A percentile compares a stretch with the other conserved stretches of the same genome.
Evolutionary conservation across 2,113 vertebrate genomes (phyloP).

Genomic region (Callocephalon fimbriatum): DNA sequence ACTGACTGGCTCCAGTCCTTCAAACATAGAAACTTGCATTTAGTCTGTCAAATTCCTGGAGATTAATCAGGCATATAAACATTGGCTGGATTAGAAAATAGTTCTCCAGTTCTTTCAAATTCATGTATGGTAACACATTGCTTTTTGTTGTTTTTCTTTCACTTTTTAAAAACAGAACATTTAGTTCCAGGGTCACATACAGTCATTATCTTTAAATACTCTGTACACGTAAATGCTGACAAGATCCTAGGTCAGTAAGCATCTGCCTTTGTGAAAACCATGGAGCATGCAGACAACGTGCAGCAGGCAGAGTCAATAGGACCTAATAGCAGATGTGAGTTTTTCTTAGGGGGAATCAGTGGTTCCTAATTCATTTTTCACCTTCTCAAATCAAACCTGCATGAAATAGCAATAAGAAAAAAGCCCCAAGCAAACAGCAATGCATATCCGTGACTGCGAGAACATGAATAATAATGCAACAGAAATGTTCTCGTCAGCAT

Average conservation of each 20-base stretch:
- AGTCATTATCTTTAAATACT: constrained; percentile 50
- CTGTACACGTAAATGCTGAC: not conserved
- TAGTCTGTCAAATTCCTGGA: constrained; percentile 20
- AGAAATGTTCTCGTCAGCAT: not conserved
- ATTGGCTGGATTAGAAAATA: constrained; percentile 28
- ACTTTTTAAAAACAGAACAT: constrained; percentile 34
- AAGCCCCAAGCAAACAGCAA: not conserved
- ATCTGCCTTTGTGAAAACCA: not conserved
- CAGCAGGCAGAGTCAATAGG: not conserved
- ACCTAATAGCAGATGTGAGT: not conserved
- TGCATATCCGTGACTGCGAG: not conserved
- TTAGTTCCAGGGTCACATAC: not conserved
- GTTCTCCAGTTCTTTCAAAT: constrained; percentile 30
- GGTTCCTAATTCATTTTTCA: not conserved
- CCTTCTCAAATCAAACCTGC: not conserved
- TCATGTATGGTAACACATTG: constrained; percentile 26
- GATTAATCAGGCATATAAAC: constrained; percentile 16
- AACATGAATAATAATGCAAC: not conserved
- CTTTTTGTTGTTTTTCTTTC: constrained; percentile 45
- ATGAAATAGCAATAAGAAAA: not conserved
- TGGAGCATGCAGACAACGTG: not conserved
- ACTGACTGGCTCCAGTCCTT: not conserved
- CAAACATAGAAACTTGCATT: not conserved
- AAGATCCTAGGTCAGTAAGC: constrained; percentile 17
- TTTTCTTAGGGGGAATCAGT: not conserved